A percentile compares a stretch with the other conserved stretches of the same genome.
These are phyloP conservation scores for Eupristina koningsbergeri DNA, from an alignment of 1,140 invertebrate genomes.

Conservation along the genomic window DNA sequence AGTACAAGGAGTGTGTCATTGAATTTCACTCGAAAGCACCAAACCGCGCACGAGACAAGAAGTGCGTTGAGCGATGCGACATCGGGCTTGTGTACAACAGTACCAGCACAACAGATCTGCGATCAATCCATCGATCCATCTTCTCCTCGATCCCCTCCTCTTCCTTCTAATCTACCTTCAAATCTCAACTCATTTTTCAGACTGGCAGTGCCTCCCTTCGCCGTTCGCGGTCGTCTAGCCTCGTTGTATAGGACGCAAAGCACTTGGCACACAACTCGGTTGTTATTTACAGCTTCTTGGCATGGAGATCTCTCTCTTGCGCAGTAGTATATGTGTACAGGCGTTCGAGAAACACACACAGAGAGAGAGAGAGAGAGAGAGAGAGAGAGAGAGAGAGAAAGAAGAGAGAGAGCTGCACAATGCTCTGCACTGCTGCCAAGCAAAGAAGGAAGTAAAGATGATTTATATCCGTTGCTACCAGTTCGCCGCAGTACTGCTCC, in stretches of 20 bases:
- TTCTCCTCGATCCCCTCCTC: neutral
- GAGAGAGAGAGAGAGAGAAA: slow-evolving; percentile 22
- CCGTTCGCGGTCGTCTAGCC: neutral
- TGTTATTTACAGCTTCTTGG: slow-evolving; percentile 73
- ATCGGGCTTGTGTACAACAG: too few relatives aligned
- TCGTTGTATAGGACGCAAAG: neutral
- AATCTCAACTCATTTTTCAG: neutral
- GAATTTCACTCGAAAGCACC: too few relatives aligned
- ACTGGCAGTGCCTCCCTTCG: neutral
- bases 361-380: slow-evolving; percentile 7
- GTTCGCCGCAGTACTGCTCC: slow-evolving; percentile 66
- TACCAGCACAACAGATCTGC: neutral
- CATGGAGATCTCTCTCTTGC: slow-evolving; percentile 66
- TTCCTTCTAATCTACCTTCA: neutral
- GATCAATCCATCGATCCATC: neutral
- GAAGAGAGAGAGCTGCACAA: slow-evolving; percentile 22
- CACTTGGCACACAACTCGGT: slow-evolving; percentile 55
- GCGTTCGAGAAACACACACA: neutral
- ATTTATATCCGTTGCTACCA: slow-evolving; percentile 75
- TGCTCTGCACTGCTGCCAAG: slow-evolving; percentile 60
- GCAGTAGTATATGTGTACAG: neutral
- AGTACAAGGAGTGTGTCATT: too few relatives aligned
- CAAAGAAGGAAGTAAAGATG: slow-evolving; percentile 73
- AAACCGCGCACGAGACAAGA: neutral
- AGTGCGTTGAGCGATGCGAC: too few relatives aligned